Evolutionary conservation across 2,113 vertebrate genomes (phyloP).

Genomic region (Paramisgurnus dabryanus): DNA sequence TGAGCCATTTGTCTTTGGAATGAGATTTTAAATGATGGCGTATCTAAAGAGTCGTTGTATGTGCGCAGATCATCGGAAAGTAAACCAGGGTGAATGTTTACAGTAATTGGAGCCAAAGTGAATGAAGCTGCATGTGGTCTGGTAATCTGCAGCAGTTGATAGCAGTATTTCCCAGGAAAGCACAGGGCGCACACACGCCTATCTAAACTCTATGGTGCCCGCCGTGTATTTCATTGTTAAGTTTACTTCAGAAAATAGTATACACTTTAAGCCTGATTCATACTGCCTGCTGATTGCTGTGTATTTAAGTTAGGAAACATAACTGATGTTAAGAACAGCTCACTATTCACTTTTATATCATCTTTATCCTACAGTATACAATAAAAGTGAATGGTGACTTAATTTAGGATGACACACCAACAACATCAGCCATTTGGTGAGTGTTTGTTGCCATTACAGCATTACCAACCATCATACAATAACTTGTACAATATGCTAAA

Average conservation of each 20-base stretch:
- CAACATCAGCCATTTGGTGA: too few species aligned
- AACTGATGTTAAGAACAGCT: too few species aligned
- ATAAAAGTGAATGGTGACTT: too few species aligned
- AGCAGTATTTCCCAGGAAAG: constrained; percentile 53
- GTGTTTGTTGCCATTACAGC: not conserved
- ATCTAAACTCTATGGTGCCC: not conserved
- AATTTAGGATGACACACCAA: too few species aligned
- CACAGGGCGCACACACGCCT: not conserved
- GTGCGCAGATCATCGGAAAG: constrained; percentile 50
- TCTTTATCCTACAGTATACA: too few species aligned
- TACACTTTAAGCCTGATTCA: constrained; percentile 6
- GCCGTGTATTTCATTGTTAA: not conserved
- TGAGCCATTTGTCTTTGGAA: constrained; percentile 56
- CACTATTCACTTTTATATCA: too few species aligned
- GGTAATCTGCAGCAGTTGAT: constrained; percentile 50
- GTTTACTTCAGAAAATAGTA: not conserved
- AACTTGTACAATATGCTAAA: too few species aligned
- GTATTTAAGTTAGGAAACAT: too few species aligned
- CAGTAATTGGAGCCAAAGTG: constrained; percentile 60
- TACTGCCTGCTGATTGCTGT: not conserved
- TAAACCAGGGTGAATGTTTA: constrained; percentile 54
- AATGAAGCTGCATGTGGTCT: constrained; percentile 61
- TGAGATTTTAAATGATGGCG: constrained; percentile 53
- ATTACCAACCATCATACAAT: not conserved
- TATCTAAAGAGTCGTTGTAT: constrained; percentile 47